Evolutionary conservation across 2,888 invertebrate species (phyloP).

Genomic region (Coleophora deauratella): DNA sequence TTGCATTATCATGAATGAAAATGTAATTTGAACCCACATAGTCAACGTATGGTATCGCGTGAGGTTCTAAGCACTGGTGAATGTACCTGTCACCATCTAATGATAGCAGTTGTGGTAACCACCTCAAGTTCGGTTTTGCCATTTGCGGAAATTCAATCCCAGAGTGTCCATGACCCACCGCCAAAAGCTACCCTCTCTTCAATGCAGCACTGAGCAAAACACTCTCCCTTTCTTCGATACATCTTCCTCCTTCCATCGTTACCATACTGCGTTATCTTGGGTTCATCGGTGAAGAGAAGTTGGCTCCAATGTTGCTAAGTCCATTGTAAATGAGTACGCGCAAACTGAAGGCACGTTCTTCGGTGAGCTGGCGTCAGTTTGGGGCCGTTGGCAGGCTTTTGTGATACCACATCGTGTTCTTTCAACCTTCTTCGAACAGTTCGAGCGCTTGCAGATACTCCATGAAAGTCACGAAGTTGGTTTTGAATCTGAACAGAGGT

Average conservation of each 20-base stretch:
- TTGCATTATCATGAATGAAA: too few species aligned
- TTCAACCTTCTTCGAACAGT: background rate
- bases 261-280: conserved; percentile 3
- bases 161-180: conserved; percentile 6
- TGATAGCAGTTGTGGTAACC: background rate
- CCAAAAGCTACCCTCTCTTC: conserved; percentile 4
- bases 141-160: conserved; percentile 2
- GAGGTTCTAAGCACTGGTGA: background rate
- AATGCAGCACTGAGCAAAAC: conserved; percentile 5
- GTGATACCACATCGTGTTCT: background rate
- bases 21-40: too few species aligned
- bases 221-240: conserved; percentile 8
- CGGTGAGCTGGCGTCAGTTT: conserved; percentile 4
- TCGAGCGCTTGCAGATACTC: conserved; percentile 2
- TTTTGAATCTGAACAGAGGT: conserved; percentile 3
- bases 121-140: background rate
- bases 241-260: conserved; percentile 6
- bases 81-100: background rate
- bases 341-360: conserved; percentile 4
- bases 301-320: background rate
- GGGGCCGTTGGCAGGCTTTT: conserved; percentile 2
- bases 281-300: conserved; percentile 2
- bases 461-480: conserved; percentile 2
- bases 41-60: too few species aligned
- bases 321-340: conserved; percentile 4